phyloP scores from a whole-genome alignment of 2,797 vertebrate species.

The Pterois miles region DNA sequence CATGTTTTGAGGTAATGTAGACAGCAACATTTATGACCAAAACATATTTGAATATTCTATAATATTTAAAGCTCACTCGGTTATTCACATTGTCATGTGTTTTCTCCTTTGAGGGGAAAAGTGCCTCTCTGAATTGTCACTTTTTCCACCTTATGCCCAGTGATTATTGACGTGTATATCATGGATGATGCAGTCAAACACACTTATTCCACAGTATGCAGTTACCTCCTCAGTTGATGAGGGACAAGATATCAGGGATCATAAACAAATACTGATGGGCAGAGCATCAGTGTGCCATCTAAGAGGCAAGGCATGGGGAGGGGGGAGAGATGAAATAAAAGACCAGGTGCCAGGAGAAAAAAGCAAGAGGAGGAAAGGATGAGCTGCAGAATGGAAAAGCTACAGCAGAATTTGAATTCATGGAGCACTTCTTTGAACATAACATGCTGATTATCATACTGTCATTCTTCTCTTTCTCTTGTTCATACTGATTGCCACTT shows the following conservation, averaged over 20 bases:
- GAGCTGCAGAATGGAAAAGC: slow-evolving; percentile 16
- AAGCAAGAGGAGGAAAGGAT: background rate
- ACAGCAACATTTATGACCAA: slow-evolving; percentile 62
- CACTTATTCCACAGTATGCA: slow-evolving; percentile 13
- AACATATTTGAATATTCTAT: slow-evolving; percentile 44
- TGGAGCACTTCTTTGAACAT: slow-evolving; percentile 19
- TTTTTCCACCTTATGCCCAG: slow-evolving; percentile 25
- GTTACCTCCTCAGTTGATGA: slow-evolving; percentile 1
- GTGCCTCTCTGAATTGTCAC: background rate
- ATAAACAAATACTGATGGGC: slow-evolving; percentile 43
- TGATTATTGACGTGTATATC: slow-evolving; percentile 22
- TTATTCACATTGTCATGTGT: slow-evolving; percentile 54
- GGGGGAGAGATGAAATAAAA: background rate
- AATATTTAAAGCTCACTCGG: slow-evolving; percentile 52
- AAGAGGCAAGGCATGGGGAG: slow-evolving; percentile 15
- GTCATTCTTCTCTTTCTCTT: slow-evolving; percentile 13
- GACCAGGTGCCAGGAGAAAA: background rate
- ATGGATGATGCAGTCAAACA: slow-evolving; percentile 29
- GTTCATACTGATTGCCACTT: slow-evolving; percentile 19
- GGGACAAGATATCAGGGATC: background rate
- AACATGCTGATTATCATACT: slow-evolving; percentile 12
- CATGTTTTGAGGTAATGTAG: slow-evolving; percentile 65
- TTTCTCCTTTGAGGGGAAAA: background rate
- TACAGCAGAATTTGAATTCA: slow-evolving; percentile 30
- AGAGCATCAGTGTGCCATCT: slow-evolving; percentile 42